phyloP scores from a whole-genome alignment of 2,797 vertebrate species.

The Limnodromus scolopaceus region DNA sequence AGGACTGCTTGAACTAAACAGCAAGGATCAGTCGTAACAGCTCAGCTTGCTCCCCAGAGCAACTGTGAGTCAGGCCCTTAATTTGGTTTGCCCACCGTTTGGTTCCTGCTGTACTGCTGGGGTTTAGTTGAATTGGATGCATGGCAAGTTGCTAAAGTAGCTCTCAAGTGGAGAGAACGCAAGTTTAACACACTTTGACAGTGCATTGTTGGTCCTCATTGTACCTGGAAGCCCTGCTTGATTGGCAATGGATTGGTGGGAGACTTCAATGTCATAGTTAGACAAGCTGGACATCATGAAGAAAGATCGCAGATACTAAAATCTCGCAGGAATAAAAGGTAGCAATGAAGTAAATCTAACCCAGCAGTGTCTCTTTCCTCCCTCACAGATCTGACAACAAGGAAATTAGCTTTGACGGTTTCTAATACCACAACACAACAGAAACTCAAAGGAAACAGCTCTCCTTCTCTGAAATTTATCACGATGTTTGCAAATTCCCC shows the following conservation, averaged over 20 bases:
- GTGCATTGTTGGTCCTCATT: neutral
- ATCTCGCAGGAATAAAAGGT: neutral
- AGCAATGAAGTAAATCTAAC: neutral
- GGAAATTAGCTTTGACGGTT: slow-evolving; percentile 6
- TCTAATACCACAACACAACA: neutral
- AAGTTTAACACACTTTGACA: neutral
- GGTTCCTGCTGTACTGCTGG: neutral
- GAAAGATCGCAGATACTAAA: neutral
- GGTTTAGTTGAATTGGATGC: neutral
- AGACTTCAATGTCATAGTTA: neutral
- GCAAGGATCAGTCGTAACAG: neutral
- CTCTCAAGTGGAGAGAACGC: neutral
- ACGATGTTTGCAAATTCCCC: neutral
- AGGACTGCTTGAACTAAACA: neutral
- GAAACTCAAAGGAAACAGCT: neutral
- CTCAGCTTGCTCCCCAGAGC: neutral
- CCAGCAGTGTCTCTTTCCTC: neutral
- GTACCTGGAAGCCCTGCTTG: neutral
- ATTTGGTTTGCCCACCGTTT: neutral
- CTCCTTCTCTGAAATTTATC: neutral
- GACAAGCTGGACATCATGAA: neutral
- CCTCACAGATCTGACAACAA: neutral
- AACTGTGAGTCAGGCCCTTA: neutral
- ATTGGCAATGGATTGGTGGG: neutral
- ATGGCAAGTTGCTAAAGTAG: neutral